These are phyloP conservation scores for Poeciliopsis retropinna DNA, from an alignment of 2,113 vertebrate species.

Conservation along the genomic window DNA sequence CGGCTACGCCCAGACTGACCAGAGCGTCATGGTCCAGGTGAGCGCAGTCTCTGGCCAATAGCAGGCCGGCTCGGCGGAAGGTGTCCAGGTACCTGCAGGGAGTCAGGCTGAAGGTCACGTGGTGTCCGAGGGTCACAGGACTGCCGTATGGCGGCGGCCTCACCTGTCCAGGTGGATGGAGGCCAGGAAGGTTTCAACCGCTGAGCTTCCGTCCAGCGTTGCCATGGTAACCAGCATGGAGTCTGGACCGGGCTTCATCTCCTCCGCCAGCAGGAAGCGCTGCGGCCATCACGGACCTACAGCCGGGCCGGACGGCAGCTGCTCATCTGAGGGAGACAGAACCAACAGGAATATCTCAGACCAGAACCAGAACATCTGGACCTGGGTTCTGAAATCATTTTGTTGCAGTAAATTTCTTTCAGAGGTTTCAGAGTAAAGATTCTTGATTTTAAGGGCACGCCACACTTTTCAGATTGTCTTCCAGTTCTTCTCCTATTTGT, in stretches of 20 bases:
- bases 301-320: neutral
- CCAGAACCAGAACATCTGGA: no score
- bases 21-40: slow-evolving; percentile 83
- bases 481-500: no score
- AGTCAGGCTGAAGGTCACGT: neutral
- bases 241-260: slow-evolving; percentile 35
- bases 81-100: slow-evolving; percentile 81
- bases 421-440: no score
- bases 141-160: neutral
- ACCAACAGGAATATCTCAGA: neutral
- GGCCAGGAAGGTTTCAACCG: slow-evolving; percentile 87
- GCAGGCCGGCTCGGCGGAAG: slow-evolving; percentile 86
- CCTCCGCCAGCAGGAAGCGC: slow-evolving; percentile 44
- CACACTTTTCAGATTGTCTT: no score
- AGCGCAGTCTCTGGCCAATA: slow-evolving; percentile 78
- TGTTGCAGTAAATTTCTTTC: no score
- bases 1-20: slow-evolving; percentile 86
- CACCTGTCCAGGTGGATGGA: slow-evolving; percentile 88
- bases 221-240: slow-evolving; percentile 76
- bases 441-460: no score
- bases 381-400: no score
- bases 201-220: slow-evolving; percentile 75
- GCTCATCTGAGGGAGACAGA: slow-evolving; percentile 72
- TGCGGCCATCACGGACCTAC: slow-evolving; percentile 62
- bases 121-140: no score